These are phyloP conservation scores for Drosophila teissieri DNA, from an alignment of 1,140 invertebrate genomes.

Conservation along the genomic window DNA sequence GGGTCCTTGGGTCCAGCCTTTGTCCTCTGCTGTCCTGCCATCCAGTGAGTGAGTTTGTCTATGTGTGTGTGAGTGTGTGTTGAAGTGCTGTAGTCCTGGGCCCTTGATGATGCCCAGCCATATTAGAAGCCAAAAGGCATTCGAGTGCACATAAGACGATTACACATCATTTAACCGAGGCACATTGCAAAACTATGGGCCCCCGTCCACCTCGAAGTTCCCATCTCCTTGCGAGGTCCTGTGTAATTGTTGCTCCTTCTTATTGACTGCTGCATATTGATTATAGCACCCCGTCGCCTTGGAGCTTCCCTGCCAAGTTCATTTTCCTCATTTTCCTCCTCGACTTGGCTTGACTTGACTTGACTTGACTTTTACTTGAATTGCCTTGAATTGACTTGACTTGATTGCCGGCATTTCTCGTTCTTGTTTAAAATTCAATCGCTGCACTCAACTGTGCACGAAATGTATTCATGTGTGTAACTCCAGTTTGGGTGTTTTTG, in stretches of 20 bases:
- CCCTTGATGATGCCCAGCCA: slow-evolving; percentile 28
- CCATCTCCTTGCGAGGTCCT: background rate
- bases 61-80: background rate
- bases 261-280: slow-evolving; percentile 82
- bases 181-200: slow-evolving; percentile 71
- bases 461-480: slow-evolving; percentile 40
- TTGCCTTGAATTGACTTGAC: slow-evolving; percentile 72
- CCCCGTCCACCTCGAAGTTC: background rate
- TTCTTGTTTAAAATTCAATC: slow-evolving; percentile 79
- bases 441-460: slow-evolving; percentile 56
- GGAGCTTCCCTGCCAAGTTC: slow-evolving; percentile 16
- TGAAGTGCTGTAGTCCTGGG: slow-evolving; percentile 12
- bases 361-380: slow-evolving; percentile 61
- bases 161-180: slow-evolving; percentile 85
- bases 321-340: slow-evolving; percentile 47
- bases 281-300: slow-evolving; percentile 65
- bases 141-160: slow-evolving; percentile 84
- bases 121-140: slow-evolving; percentile 84
- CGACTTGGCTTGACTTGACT: slow-evolving; percentile 61
- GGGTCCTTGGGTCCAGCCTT: slow-evolving; percentile 27
- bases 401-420: slow-evolving; percentile 76
- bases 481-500: slow-evolving; percentile 3
- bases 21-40: slow-evolving; percentile 3
- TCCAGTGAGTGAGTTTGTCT: background rate
- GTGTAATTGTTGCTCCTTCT: slow-evolving; percentile 74